Evolutionary conservation across 2,888 invertebrate genomes (phyloP).

Genomic region (Sceliomorpha sp.): DNA sequence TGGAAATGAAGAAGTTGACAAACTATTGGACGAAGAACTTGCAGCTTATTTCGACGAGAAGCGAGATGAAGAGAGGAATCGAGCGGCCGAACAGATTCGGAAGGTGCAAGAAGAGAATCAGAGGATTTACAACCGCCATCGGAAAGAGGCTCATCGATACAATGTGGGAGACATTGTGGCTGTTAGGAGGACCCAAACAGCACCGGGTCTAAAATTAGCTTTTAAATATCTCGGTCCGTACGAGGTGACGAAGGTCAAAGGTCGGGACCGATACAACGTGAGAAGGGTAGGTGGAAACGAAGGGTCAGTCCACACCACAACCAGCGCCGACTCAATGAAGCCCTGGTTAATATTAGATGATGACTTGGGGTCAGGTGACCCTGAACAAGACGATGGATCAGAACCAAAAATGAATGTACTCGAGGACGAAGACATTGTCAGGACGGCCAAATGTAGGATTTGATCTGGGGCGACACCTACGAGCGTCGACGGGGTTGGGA

Average conservation of each 20-base stretch:
- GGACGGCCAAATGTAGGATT: no score
- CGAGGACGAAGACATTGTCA: no score
- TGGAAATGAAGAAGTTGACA: not conserved
- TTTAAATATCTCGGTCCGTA: no score
- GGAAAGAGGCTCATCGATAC: not conserved
- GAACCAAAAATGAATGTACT: no score
- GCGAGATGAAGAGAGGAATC: not conserved
- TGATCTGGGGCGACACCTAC: no score
- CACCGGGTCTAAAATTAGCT: slow-evolving; percentile 42
- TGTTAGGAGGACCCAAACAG: slow-evolving; percentile 41
- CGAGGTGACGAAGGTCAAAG: slow-evolving; percentile 47
- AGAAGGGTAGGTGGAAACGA: slow-evolving; percentile 58
- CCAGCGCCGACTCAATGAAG: no score
- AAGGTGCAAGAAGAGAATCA: slow-evolving; percentile 14
- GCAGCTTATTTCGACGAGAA: not conserved
- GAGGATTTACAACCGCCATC: slow-evolving; percentile 3
- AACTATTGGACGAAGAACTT: not conserved
- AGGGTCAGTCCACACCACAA: not conserved
- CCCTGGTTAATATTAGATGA: no score
- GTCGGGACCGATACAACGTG: slow-evolving; percentile 69
- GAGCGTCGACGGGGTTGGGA: no score
- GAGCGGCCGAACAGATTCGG: not conserved
- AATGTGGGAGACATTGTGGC: slow-evolving; percentile 25
- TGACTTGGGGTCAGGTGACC: no score
- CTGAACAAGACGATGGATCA: no score